Conservation (phyloP, 2,797 vertebrate species). For the Parauchenoglanis punctatus region DNA sequence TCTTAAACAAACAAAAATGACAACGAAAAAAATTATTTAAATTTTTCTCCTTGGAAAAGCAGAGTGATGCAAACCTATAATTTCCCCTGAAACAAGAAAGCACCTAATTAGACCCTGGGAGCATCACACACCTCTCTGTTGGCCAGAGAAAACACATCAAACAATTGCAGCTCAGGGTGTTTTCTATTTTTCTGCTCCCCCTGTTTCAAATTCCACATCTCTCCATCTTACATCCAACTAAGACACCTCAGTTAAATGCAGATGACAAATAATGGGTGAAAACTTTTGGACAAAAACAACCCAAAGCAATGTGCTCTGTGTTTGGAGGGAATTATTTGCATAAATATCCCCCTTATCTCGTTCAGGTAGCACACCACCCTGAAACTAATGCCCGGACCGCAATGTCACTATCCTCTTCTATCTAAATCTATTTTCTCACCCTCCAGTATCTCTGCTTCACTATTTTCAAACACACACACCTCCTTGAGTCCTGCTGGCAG, state of each 20-base stretch:
- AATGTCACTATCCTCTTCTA: conserved; percentile 66
- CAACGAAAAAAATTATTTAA: conserved; percentile 66
- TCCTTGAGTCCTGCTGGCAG: conserved; percentile 71
- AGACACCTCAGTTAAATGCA: conserved; percentile 59
- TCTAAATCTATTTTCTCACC: conserved; percentile 45
- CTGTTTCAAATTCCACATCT: conserved; percentile 57
- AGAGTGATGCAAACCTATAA: conserved; percentile 66
- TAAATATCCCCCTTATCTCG: conserved; percentile 69
- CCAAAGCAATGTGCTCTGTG: conserved; percentile 43
- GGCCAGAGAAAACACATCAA: conserved; percentile 62
- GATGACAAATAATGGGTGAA: conserved; percentile 62
- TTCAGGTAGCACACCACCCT: conserved; percentile 76
- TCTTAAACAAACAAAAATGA: conserved; percentile 65
- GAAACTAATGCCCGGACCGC: conserved; percentile 67
- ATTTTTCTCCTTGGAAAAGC: conserved; percentile 64
- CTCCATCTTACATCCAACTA: conserved; percentile 61
- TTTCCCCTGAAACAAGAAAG: conserved; percentile 72
- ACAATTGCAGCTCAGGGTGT: conserved; percentile 58
- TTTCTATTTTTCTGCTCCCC: conserved; percentile 40
- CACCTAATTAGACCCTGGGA: conserved; percentile 73
- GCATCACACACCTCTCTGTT: conserved; percentile 63
- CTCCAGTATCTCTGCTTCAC: conserved; percentile 26
- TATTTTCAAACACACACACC: conserved; percentile 42
- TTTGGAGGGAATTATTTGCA: conserved; percentile 68
- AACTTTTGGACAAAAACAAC: conserved; percentile 57